Evolutionary conservation across 2,797 vertebrate species (phyloP).

Genomic region (Alexandromys oeconomus): DNA sequence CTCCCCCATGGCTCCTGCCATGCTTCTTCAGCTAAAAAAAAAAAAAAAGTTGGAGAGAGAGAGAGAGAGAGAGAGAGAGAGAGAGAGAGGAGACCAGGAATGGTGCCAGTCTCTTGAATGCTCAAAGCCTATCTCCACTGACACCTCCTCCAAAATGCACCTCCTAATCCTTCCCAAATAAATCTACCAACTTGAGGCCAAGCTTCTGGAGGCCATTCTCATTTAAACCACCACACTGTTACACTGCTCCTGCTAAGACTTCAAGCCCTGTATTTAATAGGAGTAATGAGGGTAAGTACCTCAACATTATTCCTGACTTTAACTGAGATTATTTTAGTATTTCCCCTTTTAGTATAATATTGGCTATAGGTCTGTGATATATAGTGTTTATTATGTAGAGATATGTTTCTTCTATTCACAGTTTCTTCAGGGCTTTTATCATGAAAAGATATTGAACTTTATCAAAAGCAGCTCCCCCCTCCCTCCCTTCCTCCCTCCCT

Average conservation of each 20-base stretch:
- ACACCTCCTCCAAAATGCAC: neutral
- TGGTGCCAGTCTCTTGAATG: neutral
- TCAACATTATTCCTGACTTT: neutral
- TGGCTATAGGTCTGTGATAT: neutral
- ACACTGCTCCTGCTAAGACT: neutral
- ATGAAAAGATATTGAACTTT: neutral
- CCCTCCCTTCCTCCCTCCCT: rapidly evolving
- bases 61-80: neutral
- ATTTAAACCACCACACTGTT: neutral
- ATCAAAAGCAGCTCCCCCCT: neutral
- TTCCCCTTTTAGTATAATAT: neutral
- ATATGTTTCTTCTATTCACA: neutral
- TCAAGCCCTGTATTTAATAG: neutral
- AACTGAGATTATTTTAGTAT: neutral
- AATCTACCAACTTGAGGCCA: neutral
- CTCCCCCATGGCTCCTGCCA: too few relatives aligned
- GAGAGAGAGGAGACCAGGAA: neutral
- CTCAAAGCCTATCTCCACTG: neutral
- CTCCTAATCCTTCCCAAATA: neutral
- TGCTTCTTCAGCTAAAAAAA: too few relatives aligned
- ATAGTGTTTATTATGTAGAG: neutral
- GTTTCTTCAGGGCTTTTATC: neutral
- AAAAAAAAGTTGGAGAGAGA: too few relatives aligned
- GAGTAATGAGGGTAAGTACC: neutral
- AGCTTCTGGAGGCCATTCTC: neutral